phyloP scores from a whole-genome alignment of 2,797 vertebrate species.

The Rallus crepitans region DNA sequence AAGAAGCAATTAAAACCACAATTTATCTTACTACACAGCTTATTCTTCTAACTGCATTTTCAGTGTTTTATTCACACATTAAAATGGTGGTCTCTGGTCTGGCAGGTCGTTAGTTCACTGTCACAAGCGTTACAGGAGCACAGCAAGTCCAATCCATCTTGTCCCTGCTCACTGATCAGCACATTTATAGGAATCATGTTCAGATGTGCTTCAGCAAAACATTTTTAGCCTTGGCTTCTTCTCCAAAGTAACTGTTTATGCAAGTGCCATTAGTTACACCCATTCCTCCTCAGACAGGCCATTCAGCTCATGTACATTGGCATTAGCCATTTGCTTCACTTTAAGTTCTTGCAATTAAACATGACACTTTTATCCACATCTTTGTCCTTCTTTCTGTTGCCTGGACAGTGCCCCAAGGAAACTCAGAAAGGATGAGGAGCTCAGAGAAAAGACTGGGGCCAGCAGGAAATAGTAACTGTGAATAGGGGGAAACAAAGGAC shows the following conservation, averaged over 20 bases:
- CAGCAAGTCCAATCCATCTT: background rate
- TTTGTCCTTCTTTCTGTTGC: background rate
- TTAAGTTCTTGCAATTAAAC: background rate
- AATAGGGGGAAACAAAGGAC: background rate
- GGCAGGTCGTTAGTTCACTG: background rate
- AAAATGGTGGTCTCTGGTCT: background rate
- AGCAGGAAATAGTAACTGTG: background rate
- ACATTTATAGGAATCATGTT: background rate
- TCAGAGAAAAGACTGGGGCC: background rate
- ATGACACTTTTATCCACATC: background rate
- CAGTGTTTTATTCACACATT: background rate
- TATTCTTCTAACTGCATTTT: background rate
- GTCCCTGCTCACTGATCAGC: background rate
- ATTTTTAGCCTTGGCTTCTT: background rate
- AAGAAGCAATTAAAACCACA: background rate
- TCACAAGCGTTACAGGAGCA: background rate
- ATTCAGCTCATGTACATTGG: background rate
- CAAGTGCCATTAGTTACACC: background rate
- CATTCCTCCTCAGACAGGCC: fast-evolving
- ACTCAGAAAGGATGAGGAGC: background rate
- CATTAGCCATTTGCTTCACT: background rate
- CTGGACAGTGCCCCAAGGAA: background rate
- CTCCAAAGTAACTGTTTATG: background rate
- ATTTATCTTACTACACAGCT: background rate
- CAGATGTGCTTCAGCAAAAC: background rate